Conservation (phyloP, 2,113 vertebrate genomes). For the Vicugna pacos region DNA sequence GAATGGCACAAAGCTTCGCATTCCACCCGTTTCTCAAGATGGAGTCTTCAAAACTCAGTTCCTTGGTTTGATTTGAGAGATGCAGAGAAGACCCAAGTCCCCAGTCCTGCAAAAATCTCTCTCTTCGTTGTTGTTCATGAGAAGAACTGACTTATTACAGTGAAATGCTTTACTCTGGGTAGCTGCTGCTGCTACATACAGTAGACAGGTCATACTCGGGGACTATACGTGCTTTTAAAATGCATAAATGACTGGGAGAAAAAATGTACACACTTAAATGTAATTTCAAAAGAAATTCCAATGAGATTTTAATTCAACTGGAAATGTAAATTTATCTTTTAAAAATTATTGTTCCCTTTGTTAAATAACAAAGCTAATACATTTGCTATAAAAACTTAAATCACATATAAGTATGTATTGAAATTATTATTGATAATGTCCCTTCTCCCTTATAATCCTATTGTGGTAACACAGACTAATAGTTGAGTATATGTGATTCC, state of each 20-base stretch:
- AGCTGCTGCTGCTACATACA: not conserved
- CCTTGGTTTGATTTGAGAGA: not conserved
- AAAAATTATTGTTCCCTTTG: slow-evolving; percentile 15
- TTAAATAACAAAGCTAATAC: not conserved
- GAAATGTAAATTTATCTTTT: slow-evolving; percentile 21
- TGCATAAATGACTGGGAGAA: not conserved
- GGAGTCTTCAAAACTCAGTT: not conserved
- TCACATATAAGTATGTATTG: not conserved
- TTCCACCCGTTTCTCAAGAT: not conserved
- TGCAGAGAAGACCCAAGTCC: not conserved
- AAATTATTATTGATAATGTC: not conserved
- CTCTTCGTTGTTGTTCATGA: not conserved
- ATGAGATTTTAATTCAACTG: not conserved
- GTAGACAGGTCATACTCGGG: not conserved
- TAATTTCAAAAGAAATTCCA: not conserved
- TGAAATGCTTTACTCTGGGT: not conserved
- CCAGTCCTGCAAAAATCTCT: not conserved
- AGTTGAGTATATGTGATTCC: not conserved
- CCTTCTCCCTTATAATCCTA: not conserved
- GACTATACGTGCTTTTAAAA: not conserved
- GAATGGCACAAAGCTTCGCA: not conserved
- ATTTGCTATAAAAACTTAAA: not conserved
- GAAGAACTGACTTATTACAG: not conserved
- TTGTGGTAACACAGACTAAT: not conserved
- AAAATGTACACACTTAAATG: not conserved